phyloP scores from a whole-genome alignment of 2,113 vertebrate species.

The Nesogale talazaci region DNA sequence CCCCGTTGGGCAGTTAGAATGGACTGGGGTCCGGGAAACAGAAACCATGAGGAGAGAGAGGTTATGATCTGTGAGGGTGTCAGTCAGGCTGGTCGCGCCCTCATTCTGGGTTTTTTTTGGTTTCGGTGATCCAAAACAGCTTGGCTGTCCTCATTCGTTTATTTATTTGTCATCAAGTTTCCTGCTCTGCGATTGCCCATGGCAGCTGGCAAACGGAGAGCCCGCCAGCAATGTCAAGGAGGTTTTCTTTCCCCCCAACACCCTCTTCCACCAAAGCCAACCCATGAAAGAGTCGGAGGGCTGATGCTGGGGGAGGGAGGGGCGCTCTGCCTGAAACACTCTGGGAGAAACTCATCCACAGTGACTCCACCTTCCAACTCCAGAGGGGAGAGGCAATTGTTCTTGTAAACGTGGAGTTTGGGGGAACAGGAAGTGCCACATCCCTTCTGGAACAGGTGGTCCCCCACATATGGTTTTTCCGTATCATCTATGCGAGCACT shows the following conservation, averaged over 20 bases:
- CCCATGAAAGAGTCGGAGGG: not conserved
- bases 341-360: not conserved
- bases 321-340: not conserved
- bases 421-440: not conserved
- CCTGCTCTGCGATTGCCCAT: not conserved
- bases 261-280: not conserved
- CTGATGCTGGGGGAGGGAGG: too few relatives aligned
- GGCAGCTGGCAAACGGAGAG: not conserved
- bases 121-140: not conserved
- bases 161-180: not conserved
- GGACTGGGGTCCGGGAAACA: not conserved
- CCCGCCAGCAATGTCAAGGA: not conserved
- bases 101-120: not conserved
- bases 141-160: not conserved
- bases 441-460: not conserved
- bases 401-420: not conserved
- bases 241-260: not conserved
- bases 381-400: not conserved
- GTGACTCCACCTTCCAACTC: accelerated
- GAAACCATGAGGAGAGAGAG: not conserved
- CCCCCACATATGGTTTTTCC: not conserved
- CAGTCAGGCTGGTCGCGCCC: not conserved
- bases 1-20: not conserved
- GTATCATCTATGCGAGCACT: not conserved
- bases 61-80: not conserved